phyloP scores from a whole-genome alignment of 2,888 invertebrate species.

The Ganaspis brasiliensis region DNA sequence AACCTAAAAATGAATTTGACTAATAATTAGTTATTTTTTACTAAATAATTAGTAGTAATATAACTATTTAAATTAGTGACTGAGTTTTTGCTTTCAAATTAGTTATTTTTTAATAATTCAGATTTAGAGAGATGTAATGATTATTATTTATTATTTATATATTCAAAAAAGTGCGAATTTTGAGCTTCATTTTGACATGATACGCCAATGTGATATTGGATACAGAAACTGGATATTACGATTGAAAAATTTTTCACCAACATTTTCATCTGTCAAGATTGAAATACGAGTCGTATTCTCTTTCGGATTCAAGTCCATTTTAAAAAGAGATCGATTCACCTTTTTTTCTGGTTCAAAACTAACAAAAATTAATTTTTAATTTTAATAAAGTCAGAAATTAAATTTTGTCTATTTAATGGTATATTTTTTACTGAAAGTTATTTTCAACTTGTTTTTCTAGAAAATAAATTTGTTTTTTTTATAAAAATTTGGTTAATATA shows the following conservation, averaged over 20 bases:
- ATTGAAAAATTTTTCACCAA: constrained; percentile 20
- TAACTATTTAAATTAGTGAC: too few relatives aligned
- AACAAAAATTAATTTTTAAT: neutral
- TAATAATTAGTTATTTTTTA: too few relatives aligned
- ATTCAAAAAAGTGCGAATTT: neutral
- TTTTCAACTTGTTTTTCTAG: too few relatives aligned
- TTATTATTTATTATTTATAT: neutral
- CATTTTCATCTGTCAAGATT: constrained; percentile 26
- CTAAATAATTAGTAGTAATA: too few relatives aligned
- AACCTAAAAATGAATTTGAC: too few relatives aligned
- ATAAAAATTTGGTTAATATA: too few relatives aligned
- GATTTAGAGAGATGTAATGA: too few relatives aligned
- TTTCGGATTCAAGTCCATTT: constrained; percentile 4
- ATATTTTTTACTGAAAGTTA: too few relatives aligned
- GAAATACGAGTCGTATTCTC: constrained; percentile 14
- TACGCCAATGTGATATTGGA: constrained; percentile 7
- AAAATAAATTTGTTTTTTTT: too few relatives aligned
- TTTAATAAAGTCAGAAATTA: neutral
- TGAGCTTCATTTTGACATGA: constrained; percentile 26
- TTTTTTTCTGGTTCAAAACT: neutral
- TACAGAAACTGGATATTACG: constrained; percentile 23
- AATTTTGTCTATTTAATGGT: too few relatives aligned
- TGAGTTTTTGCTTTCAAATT: too few relatives aligned
- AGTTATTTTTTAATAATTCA: too few relatives aligned
- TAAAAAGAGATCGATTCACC: neutral